Evolutionary conservation across 2,113 vertebrate genomes (phyloP).

Genomic region (Cololabis saira): DNA sequence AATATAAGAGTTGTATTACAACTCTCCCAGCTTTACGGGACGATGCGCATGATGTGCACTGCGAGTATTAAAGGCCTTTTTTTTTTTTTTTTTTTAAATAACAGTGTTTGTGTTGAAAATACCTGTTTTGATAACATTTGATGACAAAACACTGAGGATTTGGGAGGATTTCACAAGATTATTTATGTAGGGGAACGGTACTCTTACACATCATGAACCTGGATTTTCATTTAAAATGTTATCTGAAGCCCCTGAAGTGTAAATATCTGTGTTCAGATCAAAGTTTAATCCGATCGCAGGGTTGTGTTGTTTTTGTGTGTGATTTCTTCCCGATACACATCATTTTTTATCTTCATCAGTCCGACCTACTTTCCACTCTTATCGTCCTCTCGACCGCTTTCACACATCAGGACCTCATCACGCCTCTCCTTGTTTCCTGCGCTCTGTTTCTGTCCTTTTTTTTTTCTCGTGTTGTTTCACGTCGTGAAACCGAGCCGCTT

Average conservation of each 20-base stretch:
- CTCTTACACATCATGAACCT: too few species aligned
- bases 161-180: too few species aligned
- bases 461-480: neutral
- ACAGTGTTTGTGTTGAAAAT: too few species aligned
- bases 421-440: neutral
- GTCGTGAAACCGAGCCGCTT: neutral
- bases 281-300: neutral
- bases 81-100: too few species aligned
- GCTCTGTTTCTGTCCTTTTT: neutral
- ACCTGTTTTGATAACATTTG: too few species aligned
- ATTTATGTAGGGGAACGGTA: too few species aligned
- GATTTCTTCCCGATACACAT: neutral
- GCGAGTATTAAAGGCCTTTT: too few species aligned
- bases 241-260: neutral
- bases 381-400: constrained; percentile 20
- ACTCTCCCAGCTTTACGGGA: too few species aligned
- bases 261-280: constrained; percentile 3
- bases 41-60: too few species aligned
- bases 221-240: neutral
- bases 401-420: neutral
- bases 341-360: neutral
- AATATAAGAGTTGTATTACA: too few species aligned
- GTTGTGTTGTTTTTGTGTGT: neutral
- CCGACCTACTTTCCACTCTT: constrained; percentile 24
- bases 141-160: too few species aligned